Evolutionary conservation across 2,888 invertebrate genomes (phyloP).

Genomic region (Pardosa pseudoannulata): DNA sequence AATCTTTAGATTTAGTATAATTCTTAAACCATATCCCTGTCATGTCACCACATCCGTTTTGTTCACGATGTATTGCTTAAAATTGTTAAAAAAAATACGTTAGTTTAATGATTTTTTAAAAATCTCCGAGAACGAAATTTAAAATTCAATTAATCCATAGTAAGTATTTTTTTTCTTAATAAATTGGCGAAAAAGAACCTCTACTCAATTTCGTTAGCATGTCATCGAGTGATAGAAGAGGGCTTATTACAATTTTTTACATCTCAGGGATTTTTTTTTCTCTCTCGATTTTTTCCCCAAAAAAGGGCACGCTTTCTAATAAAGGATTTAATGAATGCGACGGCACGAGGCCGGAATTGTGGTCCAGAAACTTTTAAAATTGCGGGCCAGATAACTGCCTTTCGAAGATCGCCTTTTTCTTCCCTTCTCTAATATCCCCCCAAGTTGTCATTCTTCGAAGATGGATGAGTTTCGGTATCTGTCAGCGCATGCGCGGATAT

Average conservation of each 20-base stretch:
- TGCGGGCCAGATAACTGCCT: conserved; percentile 33
- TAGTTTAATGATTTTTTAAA: too few relatives aligned
- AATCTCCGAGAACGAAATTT: not conserved
- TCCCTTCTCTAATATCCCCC: conserved; percentile 5
- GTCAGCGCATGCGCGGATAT: conserved; percentile 38
- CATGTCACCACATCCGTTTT: too few relatives aligned
- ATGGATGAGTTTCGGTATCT: conserved; percentile 44
- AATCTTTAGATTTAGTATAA: too few relatives aligned
- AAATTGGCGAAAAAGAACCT: conserved; percentile 15
- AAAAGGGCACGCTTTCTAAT: conserved; percentile 29
- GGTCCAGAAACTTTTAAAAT: conserved; percentile 22
- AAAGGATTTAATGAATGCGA: conserved; percentile 57
- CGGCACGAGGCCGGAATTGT: conserved; percentile 37
- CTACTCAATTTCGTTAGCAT: not conserved
- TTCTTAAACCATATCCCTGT: too few relatives aligned
- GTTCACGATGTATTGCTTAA: too few relatives aligned
- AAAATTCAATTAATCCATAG: not conserved
- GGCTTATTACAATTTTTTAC: conserved; percentile 9
- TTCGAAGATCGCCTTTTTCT: conserved; percentile 19
- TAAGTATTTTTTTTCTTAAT: not conserved
- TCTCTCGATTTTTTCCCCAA: conserved; percentile 22
- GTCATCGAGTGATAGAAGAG: conserved; percentile 2
- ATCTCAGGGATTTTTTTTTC: conserved; percentile 11
- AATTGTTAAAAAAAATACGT: too few relatives aligned
- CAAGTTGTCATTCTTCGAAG: conserved; percentile 42